Percentiles rank a stretch among this genome's conserved stretches.
Evolutionary conservation across 2,888 invertebrate genomes (phyloP).

Genomic region (Timema podura): DNA sequence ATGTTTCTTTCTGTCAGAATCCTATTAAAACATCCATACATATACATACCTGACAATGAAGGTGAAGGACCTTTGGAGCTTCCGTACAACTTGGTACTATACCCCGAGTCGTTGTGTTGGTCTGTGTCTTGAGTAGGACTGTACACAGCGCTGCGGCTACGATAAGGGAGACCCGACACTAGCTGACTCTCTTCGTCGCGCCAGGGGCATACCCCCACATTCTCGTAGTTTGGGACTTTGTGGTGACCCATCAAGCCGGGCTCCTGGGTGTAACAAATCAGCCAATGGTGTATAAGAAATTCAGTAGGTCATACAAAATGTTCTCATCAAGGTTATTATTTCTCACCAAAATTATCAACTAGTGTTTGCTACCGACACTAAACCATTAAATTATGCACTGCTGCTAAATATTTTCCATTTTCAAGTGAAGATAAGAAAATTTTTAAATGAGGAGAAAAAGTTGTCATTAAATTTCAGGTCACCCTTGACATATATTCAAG

Average conservation of each 20-base stretch:
- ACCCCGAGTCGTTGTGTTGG: slow-evolving; percentile 76
- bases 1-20: not conserved
- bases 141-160: slow-evolving; percentile 34
- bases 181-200: slow-evolving; percentile 20
- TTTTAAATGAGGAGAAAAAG: no score
- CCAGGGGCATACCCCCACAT: slow-evolving; percentile 38
- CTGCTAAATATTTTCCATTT: no score
- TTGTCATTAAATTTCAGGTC: no score
- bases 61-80: slow-evolving; percentile 76
- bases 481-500: no score
- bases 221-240: slow-evolving; percentile 56
- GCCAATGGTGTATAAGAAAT: no score
- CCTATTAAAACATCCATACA: not conserved
- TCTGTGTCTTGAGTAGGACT: slow-evolving; percentile 30
- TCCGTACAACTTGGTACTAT: slow-evolving; percentile 76
- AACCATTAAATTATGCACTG: no score
- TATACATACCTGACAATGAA: slow-evolving; percentile 55
- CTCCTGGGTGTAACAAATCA: not conserved
- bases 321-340: no score
- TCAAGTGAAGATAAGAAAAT: no score
- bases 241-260: not conserved
- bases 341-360: no score
- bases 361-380: no score
- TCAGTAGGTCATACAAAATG: no score
- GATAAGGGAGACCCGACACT: slow-evolving; percentile 33